Percentiles rank a stretch among this genome's conserved stretches.
phyloP scores from a whole-genome alignment of 2,113 vertebrate genomes.

The Silurus asotus region DNA sequence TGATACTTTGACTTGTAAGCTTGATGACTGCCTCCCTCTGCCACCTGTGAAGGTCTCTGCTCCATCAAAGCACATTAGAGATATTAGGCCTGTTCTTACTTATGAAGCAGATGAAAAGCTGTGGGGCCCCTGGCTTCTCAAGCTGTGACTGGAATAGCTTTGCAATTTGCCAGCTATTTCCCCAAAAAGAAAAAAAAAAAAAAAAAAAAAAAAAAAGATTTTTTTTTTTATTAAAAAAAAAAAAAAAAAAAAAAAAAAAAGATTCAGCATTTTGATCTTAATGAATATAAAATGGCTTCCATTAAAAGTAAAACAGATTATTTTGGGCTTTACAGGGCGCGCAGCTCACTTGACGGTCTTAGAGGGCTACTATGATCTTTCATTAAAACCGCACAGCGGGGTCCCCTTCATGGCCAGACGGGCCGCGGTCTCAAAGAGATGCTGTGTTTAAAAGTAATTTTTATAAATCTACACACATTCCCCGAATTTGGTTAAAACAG shows the following conservation, averaged over 20 bases:
- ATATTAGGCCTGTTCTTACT: conserved; percentile 93
- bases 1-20: conserved; percentile 75
- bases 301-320: conserved; percentile 99
- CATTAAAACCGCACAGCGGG: conserved; percentile 98
- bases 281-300: conserved; percentile 99
- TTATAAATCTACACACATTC: conserved; percentile 91
- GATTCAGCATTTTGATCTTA: conserved; percentile 99
- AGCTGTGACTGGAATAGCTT: conserved; percentile 99
- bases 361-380: conserved; percentile 96
- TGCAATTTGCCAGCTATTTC: conserved; percentile 89
- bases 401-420: conserved; percentile 84
- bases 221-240: no score
- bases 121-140: conserved; percentile 90
- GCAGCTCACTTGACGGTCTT: conserved; percentile 86
- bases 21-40: conserved; percentile 67
- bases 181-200: conserved; percentile 22
- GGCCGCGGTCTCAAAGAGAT: conserved; percentile 88
- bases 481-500: conserved; percentile 86
- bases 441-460: conserved; percentile 95
- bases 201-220: conserved; percentile 72
- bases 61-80: conserved; percentile 90
- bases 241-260: conserved; percentile 60
- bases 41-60: conserved; percentile 63
- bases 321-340: conserved; percentile 89
- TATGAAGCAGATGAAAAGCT: conserved; percentile 92